Conservation (phyloP, 2,797 vertebrate genomes). For the Triplophysa bombifrons region DNA sequence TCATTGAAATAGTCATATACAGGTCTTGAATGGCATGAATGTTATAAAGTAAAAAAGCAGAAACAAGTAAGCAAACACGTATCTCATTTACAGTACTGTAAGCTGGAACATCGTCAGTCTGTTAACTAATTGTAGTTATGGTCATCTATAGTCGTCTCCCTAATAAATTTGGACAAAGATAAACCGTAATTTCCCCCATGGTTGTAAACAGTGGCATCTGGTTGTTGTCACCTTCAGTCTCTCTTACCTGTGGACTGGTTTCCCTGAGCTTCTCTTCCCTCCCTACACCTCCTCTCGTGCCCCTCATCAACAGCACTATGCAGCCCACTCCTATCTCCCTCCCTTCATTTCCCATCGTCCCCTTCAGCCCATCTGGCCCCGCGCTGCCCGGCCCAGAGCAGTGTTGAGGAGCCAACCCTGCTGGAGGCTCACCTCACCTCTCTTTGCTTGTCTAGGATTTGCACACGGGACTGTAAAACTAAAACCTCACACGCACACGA, state of each 20-base stretch:
- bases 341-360: constrained; percentile 64
- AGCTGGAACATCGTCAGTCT: background rate
- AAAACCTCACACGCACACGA: constrained; percentile 72
- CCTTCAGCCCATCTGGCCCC: constrained; percentile 52
- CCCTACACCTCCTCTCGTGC: constrained; percentile 59
- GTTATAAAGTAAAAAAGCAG: background rate
- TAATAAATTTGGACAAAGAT: constrained; percentile 30
- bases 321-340: constrained; percentile 50
- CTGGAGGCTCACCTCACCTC: constrained; percentile 72
- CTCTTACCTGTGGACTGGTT: constrained; percentile 55
- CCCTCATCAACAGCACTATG: constrained; percentile 67
- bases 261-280: constrained; percentile 73
- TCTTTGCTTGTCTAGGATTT: constrained; percentile 80
- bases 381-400: constrained; percentile 54
- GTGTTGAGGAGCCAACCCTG: constrained; percentile 65
- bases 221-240: constrained; percentile 79
- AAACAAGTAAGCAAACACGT: background rate
- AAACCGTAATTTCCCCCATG: constrained; percentile 62
- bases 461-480: constrained; percentile 76
- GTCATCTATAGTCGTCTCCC: constrained; percentile 6
- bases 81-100: background rate
- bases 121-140: background rate
- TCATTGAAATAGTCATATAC: too few species aligned
- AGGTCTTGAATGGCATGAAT: background rate
- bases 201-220: constrained; percentile 75